Percentiles rank a stretch among this genome's conserved stretches.
Evolutionary conservation across 92 coral and sea anemone species (phyloP).

Genomic region (Paragorgia papillata): DNA sequence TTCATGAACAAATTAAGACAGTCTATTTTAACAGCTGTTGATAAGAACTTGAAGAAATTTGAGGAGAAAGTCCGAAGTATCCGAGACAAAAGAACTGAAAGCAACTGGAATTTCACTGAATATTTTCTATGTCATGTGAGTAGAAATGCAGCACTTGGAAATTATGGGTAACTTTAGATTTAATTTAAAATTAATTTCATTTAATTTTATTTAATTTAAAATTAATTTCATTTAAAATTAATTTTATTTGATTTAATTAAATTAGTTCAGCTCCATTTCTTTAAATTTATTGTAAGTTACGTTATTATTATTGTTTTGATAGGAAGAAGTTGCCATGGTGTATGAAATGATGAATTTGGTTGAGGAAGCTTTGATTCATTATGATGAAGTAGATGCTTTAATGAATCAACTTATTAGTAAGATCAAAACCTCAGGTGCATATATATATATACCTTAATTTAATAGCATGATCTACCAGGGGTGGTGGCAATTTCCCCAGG

Average conservation of each 20-base stretch:
- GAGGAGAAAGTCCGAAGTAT: constrained; percentile 88
- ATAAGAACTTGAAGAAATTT: constrained; percentile 93
- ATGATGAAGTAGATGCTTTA: constrained; percentile 96
- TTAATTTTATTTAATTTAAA: neutral
- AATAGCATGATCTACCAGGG: neutral
- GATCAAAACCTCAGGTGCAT: constrained; percentile 80
- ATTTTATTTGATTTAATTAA: too few relatives aligned
- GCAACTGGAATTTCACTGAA: constrained; percentile 84
- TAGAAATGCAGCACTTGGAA: neutral
- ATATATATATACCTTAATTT: neutral
- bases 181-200: neutral
- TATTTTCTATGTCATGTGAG: constrained; percentile 94
- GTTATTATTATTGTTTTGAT: too few relatives aligned
- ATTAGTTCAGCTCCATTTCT: too few relatives aligned
- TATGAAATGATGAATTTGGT: constrained; percentile 93
- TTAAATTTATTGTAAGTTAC: too few relatives aligned
- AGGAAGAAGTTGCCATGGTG: constrained; percentile 98
- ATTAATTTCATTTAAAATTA: neutral
- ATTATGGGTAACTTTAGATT: too few relatives aligned
- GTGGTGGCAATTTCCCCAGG: too few relatives aligned
- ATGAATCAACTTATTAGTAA: constrained; percentile 89
- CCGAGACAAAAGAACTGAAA: constrained; percentile 87
- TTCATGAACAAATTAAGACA: constrained; percentile 85
- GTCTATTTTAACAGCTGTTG: constrained; percentile 73
- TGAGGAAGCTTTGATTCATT: constrained; percentile 96